These are phyloP conservation scores for Tinea pellionella DNA, from an alignment of 2,888 invertebrate species.

Conservation along the genomic window DNA sequence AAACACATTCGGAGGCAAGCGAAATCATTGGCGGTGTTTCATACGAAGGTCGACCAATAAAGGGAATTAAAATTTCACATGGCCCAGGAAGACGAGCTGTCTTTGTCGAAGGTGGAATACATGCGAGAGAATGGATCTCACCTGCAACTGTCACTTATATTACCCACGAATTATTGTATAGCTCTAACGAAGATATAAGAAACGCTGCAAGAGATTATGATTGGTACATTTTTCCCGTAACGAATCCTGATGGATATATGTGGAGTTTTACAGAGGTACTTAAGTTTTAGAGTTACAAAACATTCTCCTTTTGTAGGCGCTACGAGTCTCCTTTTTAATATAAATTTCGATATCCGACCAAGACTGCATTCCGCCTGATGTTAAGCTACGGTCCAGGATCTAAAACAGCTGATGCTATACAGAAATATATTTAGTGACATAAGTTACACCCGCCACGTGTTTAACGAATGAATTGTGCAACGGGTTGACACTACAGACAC, in stretches of 20 bases:
- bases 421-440: too few species aligned
- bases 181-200: constrained; percentile 47
- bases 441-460: too few species aligned
- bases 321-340: neutral
- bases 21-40: constrained; percentile 46
- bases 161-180: constrained; percentile 70
- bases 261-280: constrained; percentile 66
- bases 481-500: too few species aligned
- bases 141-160: constrained; percentile 73
- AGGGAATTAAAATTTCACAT: constrained; percentile 34
- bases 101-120: constrained; percentile 70
- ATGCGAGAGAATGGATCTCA: constrained; percentile 82
- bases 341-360: too few species aligned
- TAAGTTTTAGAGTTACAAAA: neutral
- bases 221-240: constrained; percentile 79
- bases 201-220: constrained; percentile 68
- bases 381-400: too few species aligned
- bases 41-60: constrained; percentile 45
- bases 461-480: too few species aligned
- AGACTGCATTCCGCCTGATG: too few species aligned
- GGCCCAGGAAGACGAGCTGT: constrained; percentile 14
- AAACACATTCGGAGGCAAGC: constrained; percentile 51
- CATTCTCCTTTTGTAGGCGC: neutral
- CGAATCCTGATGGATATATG: constrained; percentile 77
- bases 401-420: too few species aligned